Conservation (phyloP, 2,888 invertebrate species). For the Sinohyriopsis cumingii region DNA sequence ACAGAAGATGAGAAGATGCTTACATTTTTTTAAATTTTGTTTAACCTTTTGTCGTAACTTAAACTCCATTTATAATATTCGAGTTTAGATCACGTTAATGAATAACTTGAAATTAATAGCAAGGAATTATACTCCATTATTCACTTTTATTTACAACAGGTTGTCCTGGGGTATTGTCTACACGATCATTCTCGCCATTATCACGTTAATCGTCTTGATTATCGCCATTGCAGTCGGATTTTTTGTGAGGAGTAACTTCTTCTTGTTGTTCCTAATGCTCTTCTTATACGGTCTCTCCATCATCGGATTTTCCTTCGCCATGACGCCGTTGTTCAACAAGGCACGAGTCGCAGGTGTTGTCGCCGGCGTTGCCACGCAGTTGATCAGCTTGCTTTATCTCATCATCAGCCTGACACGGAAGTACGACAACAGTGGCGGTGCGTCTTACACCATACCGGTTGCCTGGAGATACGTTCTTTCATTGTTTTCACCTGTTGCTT, state of each 20-base stretch:
- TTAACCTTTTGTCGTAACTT: too few relatives aligned
- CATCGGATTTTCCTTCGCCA: slow-evolving; percentile 86
- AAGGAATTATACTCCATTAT: too few relatives aligned
- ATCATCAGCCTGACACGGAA: slow-evolving; percentile 79
- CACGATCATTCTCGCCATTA: slow-evolving; percentile 80
- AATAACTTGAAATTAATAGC: too few relatives aligned
- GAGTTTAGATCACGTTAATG: too few relatives aligned
- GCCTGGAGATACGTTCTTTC: slow-evolving; percentile 85
- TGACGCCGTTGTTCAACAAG: slow-evolving; percentile 89
- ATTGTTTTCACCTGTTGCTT: slow-evolving; percentile 86
- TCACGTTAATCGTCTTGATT: slow-evolving; percentile 76
- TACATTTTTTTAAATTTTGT: too few relatives aligned
- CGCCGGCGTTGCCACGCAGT: slow-evolving; percentile 84
- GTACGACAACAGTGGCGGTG: slow-evolving; percentile 30
- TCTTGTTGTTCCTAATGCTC: slow-evolving; percentile 85
- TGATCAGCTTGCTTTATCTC: slow-evolving; percentile 86
- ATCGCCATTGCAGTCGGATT: slow-evolving; percentile 78
- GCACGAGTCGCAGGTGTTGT: slow-evolving; percentile 80
- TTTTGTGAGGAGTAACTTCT: slow-evolving; percentile 84
- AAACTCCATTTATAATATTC: too few relatives aligned
- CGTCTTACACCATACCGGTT: slow-evolving; percentile 72
- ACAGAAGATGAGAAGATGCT: too few relatives aligned
- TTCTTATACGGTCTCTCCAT: slow-evolving; percentile 86
- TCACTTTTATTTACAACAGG: slow-evolving; percentile 74
- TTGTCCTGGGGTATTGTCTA: slow-evolving; percentile 88